Evolutionary conservation across 2,797 vertebrate genomes (phyloP), one percentile per base, ranked within the genome.

Genomic region (Poecilia velifera): DNA sequence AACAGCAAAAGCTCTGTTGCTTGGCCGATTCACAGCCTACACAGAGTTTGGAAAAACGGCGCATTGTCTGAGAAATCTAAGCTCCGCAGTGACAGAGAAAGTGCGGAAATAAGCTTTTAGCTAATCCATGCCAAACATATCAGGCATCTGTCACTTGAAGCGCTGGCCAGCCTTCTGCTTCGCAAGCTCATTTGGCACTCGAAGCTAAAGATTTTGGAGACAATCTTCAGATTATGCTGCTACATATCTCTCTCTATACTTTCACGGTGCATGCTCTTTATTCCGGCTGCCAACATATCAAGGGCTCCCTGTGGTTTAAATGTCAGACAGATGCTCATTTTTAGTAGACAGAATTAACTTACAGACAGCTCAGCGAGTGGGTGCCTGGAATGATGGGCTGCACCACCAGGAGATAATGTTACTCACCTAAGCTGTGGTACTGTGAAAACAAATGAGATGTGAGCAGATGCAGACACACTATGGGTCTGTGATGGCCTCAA

Each of bases 101-200:
- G 92, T 91, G 88, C 88, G 90, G 85, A 94, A 94, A 94, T 94
- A 92, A 92, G 89, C 88, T 91, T 95, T 93, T 86, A 90, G 94
- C 89, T 93, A 93, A 94, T 94, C 88, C 91, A 82, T 80, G 86
- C 91, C 94, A 95, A 94, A 93, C 93, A 93, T 92, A 93, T 91
- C 93, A 93, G 93, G 94, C 95, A 95, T 94, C 94, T 95, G 95
- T 94, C 95, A 92, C 89, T 95, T 73, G 87, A 82, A 74, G 88
- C 45, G 72, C 79, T 47, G 87, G 91, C 90, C 92, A 91, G 88
- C 85, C 83, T 91, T 89, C 86, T 88, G 90, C 88, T 85, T 91
- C 72, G 73, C 82, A 39, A 91, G 87, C 82, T 90, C 85, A 82
- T 91, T 91, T 93, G 92, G 93, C 87, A 82, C 85, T 82, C 78